Evolutionary conservation across 2,797 vertebrate genomes (phyloP), one percentile per base, ranked within the genome.

Genomic region (Aphelocoma californica): DNA sequence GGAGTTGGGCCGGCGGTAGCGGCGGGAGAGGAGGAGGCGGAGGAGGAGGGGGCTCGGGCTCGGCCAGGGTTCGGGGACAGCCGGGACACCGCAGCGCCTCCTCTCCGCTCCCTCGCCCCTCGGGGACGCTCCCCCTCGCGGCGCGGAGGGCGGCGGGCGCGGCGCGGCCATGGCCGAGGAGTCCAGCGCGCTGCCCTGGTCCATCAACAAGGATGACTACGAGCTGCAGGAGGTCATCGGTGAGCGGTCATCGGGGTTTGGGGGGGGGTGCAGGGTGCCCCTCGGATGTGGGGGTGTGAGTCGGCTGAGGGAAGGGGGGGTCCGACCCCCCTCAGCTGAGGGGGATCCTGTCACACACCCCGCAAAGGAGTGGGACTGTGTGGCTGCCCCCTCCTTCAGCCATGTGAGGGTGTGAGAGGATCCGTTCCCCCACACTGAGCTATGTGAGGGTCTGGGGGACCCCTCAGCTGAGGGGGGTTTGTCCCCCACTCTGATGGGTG

Each of bases 141-240:
- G 98, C 98, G 84, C 93, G 94, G 96, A 95, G 96, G 92, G 90
- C 51, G 81, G 86, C 78, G 96, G 75, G 83, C 58, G 65, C 69
- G 88, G 64, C 38, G 91, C 94, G 95, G 96, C 98, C 93, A 97
- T 98, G 98, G 98, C 98, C 96, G 99, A 99, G 98, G 99, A 99
- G 98, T 97, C 98, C 98, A 99, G 98, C 98, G 98, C 98, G 95
- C 98, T 99, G 98, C 98, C 99, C 96, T 99, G 99, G 99, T 99
- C 99, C 98, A 99, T 99, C 98, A 98, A 99, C 98, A 98, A 98
- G 98, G 99, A 99, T 98, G 99, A 99, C 88, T 99, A 99, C 90
- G 99, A 99, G 98, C 98, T 99, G 92, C 98, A 99, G 98, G 99
- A 99, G 99, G 99, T 99, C 97, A 99, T 99, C 96, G 99, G 99